Base-by-base conservation (phyloP, 2,113 vertebrate species). In the Stomatorhinus ivindoensis region DNA sequence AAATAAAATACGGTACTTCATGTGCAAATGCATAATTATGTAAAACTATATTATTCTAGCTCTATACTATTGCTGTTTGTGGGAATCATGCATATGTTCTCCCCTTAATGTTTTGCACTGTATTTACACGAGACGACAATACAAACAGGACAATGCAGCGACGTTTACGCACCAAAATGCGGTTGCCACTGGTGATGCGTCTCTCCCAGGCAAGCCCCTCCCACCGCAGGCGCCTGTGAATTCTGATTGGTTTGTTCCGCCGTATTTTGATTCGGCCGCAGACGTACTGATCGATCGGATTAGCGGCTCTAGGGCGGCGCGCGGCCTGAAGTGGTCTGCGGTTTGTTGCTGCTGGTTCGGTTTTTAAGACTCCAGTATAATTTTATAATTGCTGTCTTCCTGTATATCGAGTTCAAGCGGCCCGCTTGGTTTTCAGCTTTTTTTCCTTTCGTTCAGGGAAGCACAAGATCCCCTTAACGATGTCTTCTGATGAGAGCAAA, bases 401-500 rank as follows among this genome's bases (percentile, higher is more conserved):
- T 39, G 73, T 39, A 42, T 2, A 42, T 17, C n/a, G n/a, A 11
- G 61, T 31, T 69, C 73, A 17, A 42, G 73, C 42, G 17, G 24
- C 8, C 8, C 1, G 17, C 2, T 19, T 21, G 19, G n/a, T 65
- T 17, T 44, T 69, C 61, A 2, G 84, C 73, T 84, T 27, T 69
- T 69, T 69, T 83, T 91, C 89, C 88, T 90, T 90, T 89, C 27
- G 92, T 84, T 15, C 90, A 47, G 90, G 83, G 89, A 90, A 91
- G 90, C 89, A 85, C 87, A 91, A 84, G 73, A 89, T 91, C 92
- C 89, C 80, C 76, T 91, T 91, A 88, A 91, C 61, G 61, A 96
- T 96, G 96, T 96, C 96, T 95, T 95, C 95, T 91, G 94, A 94
- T 88, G 96, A 96, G 94, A 95, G 95, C 95, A 93, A 95, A 92